phyloP scores from a whole-genome alignment of 1,140 invertebrate species.

The Venturia canescens region DNA sequence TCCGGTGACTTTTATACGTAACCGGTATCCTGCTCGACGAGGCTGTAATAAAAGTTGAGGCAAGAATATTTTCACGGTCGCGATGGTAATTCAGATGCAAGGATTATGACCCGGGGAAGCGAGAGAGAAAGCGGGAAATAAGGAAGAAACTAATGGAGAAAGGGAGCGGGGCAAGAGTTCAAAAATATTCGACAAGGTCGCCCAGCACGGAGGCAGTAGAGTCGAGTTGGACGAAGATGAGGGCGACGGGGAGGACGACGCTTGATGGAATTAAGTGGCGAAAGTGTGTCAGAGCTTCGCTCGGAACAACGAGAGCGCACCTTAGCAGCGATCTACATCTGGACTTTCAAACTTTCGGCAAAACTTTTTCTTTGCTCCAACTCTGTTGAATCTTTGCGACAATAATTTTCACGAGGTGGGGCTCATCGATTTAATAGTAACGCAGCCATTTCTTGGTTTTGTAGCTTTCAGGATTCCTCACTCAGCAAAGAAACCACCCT shows the following conservation, averaged over 20 bases:
- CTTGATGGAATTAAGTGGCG: constrained; percentile 39
- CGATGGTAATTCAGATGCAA: constrained; percentile 41
- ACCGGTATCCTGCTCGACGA: background rate
- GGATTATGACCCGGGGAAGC: constrained; percentile 9
- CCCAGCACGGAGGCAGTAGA: background rate
- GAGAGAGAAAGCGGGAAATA: background rate
- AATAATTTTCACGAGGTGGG: background rate
- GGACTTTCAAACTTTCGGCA: constrained; percentile 33
- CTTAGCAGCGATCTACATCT: background rate
- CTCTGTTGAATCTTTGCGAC: background rate
- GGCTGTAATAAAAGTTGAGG: constrained; percentile 41
- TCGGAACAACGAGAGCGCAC: background rate
- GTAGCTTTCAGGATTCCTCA: background rate
- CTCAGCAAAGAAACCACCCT: constrained; percentile 59
- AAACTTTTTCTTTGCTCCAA: constrained; percentile 24
- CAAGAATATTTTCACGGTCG: constrained; percentile 42
- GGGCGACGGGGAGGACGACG: constrained; percentile 24
- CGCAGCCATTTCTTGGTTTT: constrained; percentile 21
- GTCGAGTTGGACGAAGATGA: constrained; percentile 26
- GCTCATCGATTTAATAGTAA: constrained; percentile 35
- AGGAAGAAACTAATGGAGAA: no score
- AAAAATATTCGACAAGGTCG: constrained; percentile 47
- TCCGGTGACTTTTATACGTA: background rate
- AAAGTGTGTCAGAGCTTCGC: constrained; percentile 36
- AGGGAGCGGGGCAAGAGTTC: background rate